phyloP scores from a whole-genome alignment of 2,797 vertebrate genomes.

The Tarsius wallacei region DNA sequence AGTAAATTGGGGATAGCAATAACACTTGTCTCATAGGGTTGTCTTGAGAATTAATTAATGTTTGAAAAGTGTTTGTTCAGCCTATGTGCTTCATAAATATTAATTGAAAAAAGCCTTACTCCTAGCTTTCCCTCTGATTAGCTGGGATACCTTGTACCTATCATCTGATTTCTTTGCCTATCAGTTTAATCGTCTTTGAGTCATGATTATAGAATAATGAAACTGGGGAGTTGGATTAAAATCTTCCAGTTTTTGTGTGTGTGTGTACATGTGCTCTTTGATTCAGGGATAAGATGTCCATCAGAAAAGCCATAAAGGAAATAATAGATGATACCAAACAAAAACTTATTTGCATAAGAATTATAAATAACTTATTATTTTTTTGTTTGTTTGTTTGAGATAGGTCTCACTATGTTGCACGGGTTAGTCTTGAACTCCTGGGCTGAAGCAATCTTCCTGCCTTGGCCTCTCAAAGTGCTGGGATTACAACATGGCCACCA shows the following conservation, averaged over 20 bases:
- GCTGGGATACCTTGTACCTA: neutral
- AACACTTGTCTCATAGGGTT: neutral
- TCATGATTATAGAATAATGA: neutral
- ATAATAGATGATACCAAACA: neutral
- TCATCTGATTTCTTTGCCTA: neutral
- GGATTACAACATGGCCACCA: too few species aligned
- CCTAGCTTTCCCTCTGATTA: neutral
- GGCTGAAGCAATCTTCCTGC: too few species aligned
- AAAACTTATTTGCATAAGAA: slow-evolving; percentile 1
- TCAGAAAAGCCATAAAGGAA: slow-evolving; percentile 30
- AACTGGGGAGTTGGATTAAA: neutral
- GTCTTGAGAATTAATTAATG: neutral
- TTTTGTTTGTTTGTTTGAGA: too few species aligned
- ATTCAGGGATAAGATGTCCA: neutral
- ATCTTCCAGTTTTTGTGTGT: neutral
- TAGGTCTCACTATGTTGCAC: too few species aligned
- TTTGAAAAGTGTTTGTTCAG: neutral
- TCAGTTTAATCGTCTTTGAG: slow-evolving; percentile 29
- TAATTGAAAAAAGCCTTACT: neutral
- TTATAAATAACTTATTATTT: neutral
- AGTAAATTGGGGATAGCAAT: neutral
- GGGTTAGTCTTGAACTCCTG: too few species aligned
- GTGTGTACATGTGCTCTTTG: neutral
- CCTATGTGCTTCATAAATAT: neutral
- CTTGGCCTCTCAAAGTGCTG: too few species aligned